phyloP scores from a whole-genome alignment of 2,888 invertebrate species.

The Syrista parreyssii region DNA sequence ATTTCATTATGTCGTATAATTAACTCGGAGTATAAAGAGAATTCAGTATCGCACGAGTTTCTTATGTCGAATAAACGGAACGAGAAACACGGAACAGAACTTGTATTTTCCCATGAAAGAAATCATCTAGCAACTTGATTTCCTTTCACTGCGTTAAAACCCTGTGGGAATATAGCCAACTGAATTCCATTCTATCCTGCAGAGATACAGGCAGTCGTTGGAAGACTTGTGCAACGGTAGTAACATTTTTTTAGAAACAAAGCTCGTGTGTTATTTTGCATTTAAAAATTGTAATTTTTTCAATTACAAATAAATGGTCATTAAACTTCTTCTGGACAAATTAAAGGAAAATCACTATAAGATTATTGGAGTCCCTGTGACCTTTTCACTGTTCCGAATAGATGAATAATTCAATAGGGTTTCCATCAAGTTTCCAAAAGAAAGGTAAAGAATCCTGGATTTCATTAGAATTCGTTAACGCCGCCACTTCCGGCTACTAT shows the following conservation, averaged over 20 bases:
- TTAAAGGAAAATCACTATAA: neutral
- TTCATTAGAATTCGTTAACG: neutral
- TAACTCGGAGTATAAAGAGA: neutral
- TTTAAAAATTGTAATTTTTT: neutral
- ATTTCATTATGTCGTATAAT: neutral
- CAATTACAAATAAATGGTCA: neutral
- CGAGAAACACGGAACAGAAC: neutral
- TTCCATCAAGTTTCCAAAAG: neutral
- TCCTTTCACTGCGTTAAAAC: neutral
- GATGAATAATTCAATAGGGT: neutral
- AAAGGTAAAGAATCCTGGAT: neutral
- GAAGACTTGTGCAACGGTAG: neutral
- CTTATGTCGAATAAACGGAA: neutral
- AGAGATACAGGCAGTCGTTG: neutral
- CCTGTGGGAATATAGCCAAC: neutral
- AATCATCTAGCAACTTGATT: neutral
- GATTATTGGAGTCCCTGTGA: neutral
- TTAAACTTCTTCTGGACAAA: neutral
- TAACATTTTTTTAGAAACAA: neutral
- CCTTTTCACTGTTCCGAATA: neutral
- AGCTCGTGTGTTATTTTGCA: neutral
- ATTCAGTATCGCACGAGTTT: neutral
- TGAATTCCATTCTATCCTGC: neutral
- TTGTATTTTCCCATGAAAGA: neutral
- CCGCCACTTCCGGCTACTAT: neutral